Evolutionary conservation across 2,888 invertebrate genomes (phyloP), one percentile per base, ranked within the genome.

Genomic region (Hirudinaria manillensis): DNA sequence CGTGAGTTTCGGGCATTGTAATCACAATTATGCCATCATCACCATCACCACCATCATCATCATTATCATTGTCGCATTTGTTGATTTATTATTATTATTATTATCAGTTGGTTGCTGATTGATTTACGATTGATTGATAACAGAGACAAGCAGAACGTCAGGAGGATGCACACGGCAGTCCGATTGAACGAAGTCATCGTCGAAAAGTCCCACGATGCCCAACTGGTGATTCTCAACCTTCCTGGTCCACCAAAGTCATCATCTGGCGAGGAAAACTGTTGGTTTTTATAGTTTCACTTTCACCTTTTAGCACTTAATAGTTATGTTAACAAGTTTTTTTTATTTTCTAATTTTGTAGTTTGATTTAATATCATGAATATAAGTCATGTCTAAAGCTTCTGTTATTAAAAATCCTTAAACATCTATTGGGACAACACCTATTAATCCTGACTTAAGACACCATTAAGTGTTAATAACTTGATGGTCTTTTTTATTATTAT

Each of bases 151-250:
- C 76, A 76, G 51, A 77, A 77, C 45, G 96, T 99, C 73, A 90
- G 96, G 81, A 91, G 98, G 83, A 99, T 99, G 98, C 97, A 99
- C 88, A 99, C 98, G 74, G 99, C 99, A 79, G 93, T 99, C 80
- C 93, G 96, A 87, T 89, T 99, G 83, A 99, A 99, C 87, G 96
- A 98, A 87, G 73, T 73, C 83, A 96, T 99, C 86, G 93, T 94
- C 81, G 92, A 94, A 86, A 93, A 94, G 87, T 97, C 96, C 80
- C 93, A 93, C 85, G 93, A 95, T 88, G 93, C 97, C 85, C 94
- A 97, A 88, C 89, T 99, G 85, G 98, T 99, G 82, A 94, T 99
- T 84, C 90, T 99, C 83, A 99, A 99, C 89, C 89, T 99, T 85
- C 99, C 99, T 78, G 94, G 95, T 81, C 96, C 97, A 70, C 85